A percentile compares a stretch with the other conserved stretches of the same genome.
These are phyloP conservation scores for Bufo bufo DNA, from an alignment of 2,113 vertebrate genomes.

Conservation along the genomic window DNA sequence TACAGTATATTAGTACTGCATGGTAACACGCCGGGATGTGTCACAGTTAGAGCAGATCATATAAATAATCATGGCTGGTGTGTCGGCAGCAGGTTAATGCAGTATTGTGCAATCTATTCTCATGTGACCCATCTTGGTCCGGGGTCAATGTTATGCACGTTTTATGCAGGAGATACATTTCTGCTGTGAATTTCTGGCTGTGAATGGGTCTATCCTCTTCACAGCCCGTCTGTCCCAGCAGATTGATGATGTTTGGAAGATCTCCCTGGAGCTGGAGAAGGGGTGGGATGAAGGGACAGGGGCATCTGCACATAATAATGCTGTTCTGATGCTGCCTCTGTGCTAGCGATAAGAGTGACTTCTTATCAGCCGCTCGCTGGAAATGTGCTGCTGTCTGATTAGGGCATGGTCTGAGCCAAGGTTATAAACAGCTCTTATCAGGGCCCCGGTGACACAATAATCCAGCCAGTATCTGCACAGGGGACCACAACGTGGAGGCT, in stretches of 20 bases:
- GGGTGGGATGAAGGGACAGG: conserved; percentile 46
- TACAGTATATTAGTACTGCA: background rate
- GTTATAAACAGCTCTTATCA: conserved; percentile 99
- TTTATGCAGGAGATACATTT: conserved; percentile 42
- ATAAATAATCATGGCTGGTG: background rate
- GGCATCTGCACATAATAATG: conserved; percentile 54
- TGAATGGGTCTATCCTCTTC: conserved; percentile 43
- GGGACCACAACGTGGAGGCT: conserved; percentile 71
- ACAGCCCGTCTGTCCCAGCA: conserved; percentile 40
- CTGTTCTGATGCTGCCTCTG: conserved; percentile 54
- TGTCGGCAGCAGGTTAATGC: conserved; percentile 10
- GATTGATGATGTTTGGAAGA: conserved; percentile 48
- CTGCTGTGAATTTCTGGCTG: conserved; percentile 23
- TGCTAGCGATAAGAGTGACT: conserved; percentile 44
- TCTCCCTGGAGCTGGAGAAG: conserved; percentile 40
- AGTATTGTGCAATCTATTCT: conserved; percentile 2
- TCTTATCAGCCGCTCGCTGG: conserved; percentile 71
- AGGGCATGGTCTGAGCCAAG: conserved; percentile 95
- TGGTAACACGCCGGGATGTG: background rate
- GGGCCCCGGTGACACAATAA: conserved; percentile 92
- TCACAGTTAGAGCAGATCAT: background rate
- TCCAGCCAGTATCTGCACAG: conserved; percentile 94
- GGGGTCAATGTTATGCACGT: conserved; percentile 38
- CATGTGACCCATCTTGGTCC: conserved; percentile 32
- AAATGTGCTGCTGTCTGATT: conserved; percentile 99